Conservation (phyloP, 2,113 vertebrate genomes). For the Alces alces region DNA sequence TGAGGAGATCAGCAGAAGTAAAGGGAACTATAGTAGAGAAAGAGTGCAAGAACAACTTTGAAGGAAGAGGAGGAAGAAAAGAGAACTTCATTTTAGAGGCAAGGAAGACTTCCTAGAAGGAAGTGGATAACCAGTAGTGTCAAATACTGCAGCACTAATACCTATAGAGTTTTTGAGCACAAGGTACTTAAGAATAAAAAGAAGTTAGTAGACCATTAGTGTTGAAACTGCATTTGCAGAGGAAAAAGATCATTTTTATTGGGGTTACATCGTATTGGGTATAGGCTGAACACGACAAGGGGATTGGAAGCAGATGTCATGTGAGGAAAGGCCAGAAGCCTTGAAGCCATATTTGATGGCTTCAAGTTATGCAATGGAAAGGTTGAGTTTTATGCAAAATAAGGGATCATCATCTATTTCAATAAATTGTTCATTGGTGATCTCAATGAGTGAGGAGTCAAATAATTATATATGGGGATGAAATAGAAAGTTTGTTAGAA, state of each 20-base stretch:
- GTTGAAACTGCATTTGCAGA: not conserved
- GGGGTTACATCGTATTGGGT: not conserved
- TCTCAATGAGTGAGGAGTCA: not conserved
- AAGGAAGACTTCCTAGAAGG: not conserved
- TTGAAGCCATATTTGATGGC: not conserved
- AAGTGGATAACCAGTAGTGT: not conserved
- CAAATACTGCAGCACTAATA: not conserved
- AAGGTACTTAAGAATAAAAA: not conserved
- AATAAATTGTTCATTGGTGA: not conserved
- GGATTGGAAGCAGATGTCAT: not conserved
- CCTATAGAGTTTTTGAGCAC: not conserved
- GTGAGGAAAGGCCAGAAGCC: accelerated
- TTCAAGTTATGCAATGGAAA: not conserved
- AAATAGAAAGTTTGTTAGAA: not conserved
- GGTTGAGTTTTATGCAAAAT: not conserved
- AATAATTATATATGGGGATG: not conserved
- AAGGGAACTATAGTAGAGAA: not conserved
- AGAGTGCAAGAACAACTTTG: not conserved
- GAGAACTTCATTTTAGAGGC: not conserved
- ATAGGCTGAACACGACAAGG: not conserved
- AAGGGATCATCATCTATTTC: not conserved
- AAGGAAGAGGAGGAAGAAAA: not conserved
- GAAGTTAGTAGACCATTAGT: not conserved
- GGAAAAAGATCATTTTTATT: not conserved
- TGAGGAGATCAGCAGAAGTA: not conserved